These are phyloP conservation scores for Anarrhichthys ocellatus DNA, from an alignment of 2,113 vertebrate genomes.

Conservation along the genomic window DNA sequence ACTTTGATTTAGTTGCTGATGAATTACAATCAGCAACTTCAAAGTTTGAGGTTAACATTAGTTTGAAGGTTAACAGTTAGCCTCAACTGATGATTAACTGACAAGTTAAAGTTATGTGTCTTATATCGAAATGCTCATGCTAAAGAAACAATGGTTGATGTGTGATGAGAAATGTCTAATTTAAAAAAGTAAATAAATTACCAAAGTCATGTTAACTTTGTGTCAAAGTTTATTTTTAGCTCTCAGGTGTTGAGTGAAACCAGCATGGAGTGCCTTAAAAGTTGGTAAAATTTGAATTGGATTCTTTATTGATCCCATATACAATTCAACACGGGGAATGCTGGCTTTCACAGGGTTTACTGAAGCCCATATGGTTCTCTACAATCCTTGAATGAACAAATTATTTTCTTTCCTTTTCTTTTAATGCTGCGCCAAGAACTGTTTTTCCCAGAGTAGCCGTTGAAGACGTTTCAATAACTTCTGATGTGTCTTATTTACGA, in stretches of 20 bases:
- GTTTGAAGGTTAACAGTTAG: not conserved
- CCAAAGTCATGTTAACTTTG: not conserved
- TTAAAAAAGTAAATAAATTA: not conserved
- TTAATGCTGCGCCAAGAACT: not conserved
- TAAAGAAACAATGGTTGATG: not conserved
- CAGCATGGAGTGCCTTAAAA: not conserved
- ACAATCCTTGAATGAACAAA: not conserved
- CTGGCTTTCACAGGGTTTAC: not conserved
- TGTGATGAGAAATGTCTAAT: not conserved
- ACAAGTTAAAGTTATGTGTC: not conserved
- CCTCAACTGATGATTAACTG: not conserved
- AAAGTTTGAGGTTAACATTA: no score
- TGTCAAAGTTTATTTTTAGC: not conserved
- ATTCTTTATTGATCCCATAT: not conserved
- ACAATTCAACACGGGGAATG: not conserved
- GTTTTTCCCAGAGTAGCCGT: not conserved
- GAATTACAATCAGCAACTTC: not conserved
- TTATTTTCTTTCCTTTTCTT: not conserved
- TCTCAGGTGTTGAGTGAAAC: not conserved
- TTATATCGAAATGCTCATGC: not conserved
- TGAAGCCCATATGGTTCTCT: not conserved
- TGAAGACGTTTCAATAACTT: constrained; percentile 12
- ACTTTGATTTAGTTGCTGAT: not conserved
- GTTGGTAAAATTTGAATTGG: not conserved
- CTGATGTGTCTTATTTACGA: constrained; percentile 27